Evolutionary conservation across 2,888 invertebrate species (phyloP).

Genomic region (Conistra vaccinii): DNA sequence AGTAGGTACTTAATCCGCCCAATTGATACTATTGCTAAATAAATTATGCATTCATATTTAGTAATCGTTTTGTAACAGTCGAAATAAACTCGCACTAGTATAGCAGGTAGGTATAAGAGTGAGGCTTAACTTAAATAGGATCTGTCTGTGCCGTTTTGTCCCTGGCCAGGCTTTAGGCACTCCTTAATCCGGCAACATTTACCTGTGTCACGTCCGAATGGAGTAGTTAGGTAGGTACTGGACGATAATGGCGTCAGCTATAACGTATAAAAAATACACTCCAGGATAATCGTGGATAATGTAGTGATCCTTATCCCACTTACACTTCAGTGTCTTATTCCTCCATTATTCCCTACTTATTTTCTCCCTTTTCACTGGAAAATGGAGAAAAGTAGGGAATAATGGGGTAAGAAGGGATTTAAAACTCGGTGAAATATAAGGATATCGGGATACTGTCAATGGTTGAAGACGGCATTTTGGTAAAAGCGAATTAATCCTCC

Average conservation of each 20-base stretch:
- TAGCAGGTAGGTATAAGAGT: not conserved
- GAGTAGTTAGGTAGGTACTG: not conserved
- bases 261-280: conserved; percentile 30
- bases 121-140: conserved; percentile 5
- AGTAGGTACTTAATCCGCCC: not conserved
- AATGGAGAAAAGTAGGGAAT: not conserved
- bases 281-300: not conserved
- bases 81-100: conserved; percentile 1
- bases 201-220: conserved; percentile 41
- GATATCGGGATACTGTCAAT: not conserved
- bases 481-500: conserved; percentile 1
- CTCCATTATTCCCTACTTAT: not conserved
- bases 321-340: conserved; percentile 3
- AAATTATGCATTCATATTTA: conserved; percentile 36
- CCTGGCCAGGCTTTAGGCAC: conserved; percentile 14
- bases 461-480: not conserved
- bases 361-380: not conserved
- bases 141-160: conserved; percentile 14
- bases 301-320: conserved; percentile 5
- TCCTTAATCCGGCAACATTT: conserved; percentile 33
- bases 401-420: not conserved
- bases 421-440: conserved; percentile 19
- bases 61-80: conserved; percentile 27
- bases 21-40: conserved; percentile 20
- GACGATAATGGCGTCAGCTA: conserved; percentile 9